These are phyloP conservation scores for Elymnias hypermnestra DNA, from an alignment of 1,140 invertebrate species.

Conservation along the genomic window DNA sequence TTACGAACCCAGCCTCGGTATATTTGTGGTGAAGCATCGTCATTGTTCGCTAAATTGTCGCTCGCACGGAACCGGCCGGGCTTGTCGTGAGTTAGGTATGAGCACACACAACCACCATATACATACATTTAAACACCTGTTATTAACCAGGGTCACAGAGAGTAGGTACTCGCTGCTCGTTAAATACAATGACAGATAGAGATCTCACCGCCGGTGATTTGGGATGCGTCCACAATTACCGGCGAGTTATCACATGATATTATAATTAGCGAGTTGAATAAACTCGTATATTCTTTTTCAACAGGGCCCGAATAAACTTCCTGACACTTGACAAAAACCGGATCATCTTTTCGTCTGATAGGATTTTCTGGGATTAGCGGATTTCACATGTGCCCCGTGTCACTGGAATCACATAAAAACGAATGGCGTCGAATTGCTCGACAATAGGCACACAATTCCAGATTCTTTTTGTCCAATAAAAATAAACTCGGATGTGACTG, in stretches of 20 bases:
- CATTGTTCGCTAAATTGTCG: constrained; percentile 75
- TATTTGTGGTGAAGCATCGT: constrained; percentile 67
- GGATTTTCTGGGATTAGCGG: constrained; percentile 59
- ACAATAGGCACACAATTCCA: constrained; percentile 23
- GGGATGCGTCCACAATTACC: constrained; percentile 58
- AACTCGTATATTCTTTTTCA: constrained; percentile 29
- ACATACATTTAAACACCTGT: constrained; percentile 72
- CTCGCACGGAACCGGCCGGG: constrained; percentile 67
- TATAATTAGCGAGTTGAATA: constrained; percentile 47
- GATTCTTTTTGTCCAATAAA: constrained; percentile 3
- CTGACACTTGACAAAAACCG: constrained; percentile 50
- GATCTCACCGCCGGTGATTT: constrained; percentile 53
- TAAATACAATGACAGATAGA: constrained; percentile 68
- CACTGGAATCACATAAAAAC: constrained; percentile 24
- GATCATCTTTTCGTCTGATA: constrained; percentile 49
- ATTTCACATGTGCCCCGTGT: constrained; percentile 49
- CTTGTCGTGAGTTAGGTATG: constrained; percentile 68
- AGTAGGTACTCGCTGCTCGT: constrained; percentile 51
- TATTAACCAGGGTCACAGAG: constrained; percentile 69
- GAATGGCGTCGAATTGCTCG: constrained; percentile 27
- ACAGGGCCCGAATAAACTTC: too few species aligned
- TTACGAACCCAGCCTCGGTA: constrained; percentile 58
- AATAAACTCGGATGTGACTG: constrained; percentile 1
- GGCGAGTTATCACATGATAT: constrained; percentile 39
- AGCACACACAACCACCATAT: constrained; percentile 60